Percentiles rank a stretch among this genome's conserved stretches.
phyloP scores from a whole-genome alignment of 2,797 vertebrate species.

The Capromys pilorides region DNA sequence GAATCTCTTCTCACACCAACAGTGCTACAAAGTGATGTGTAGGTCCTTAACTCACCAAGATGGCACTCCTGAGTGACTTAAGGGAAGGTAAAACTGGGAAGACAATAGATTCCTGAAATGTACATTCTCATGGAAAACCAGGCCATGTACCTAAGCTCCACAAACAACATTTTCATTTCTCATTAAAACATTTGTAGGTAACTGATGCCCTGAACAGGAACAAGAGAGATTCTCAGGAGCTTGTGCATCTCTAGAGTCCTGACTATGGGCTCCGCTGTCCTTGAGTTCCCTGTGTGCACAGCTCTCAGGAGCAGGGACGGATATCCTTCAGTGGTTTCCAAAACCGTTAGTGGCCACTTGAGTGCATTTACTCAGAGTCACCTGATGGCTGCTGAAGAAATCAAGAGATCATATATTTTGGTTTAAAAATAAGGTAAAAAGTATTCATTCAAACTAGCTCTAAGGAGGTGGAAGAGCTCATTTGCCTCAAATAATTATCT shows the following conservation, averaged over 20 bases:
- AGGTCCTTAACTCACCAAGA: not conserved
- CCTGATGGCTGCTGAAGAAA: not conserved
- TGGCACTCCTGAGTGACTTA: not conserved
- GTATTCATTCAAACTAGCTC: not conserved
- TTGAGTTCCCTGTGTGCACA: not conserved
- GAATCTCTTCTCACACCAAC: not conserved
- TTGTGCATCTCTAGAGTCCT: not conserved
- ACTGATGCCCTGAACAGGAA: not conserved
- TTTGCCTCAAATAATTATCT: not conserved
- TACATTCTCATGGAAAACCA: not conserved
- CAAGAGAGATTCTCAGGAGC: not conserved
- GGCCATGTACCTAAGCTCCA: not conserved
- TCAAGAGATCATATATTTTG: not conserved
- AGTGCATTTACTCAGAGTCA: not conserved
- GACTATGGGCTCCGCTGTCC: not conserved
- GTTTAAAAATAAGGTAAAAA: not conserved
- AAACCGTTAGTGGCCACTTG: not conserved
- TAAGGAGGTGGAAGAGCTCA: not conserved
- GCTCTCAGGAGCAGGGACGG: not conserved
- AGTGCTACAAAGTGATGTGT: not conserved
- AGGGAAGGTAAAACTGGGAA: not conserved
- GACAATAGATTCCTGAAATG: not conserved
- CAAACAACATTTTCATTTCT: not conserved
- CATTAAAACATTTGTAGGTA: not conserved
- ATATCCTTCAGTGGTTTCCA: not conserved